Percentiles rank a stretch among this genome's conserved stretches.
Evolutionary conservation across 2,797 vertebrate species (phyloP).

Genomic region (Pseudocheirus occidentalis): DNA sequence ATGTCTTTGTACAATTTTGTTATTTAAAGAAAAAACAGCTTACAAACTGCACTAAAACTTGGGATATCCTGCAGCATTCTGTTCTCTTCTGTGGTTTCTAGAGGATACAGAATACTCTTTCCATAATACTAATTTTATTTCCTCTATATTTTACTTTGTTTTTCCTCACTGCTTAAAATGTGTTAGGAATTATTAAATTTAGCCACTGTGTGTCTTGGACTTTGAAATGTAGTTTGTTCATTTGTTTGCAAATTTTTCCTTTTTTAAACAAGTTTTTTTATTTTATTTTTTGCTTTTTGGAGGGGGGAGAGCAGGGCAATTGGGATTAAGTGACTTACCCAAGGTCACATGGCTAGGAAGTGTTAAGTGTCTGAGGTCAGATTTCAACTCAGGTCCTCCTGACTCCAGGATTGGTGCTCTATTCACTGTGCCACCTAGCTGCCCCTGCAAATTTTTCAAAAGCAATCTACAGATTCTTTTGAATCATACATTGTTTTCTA

Average conservation of each 20-base stretch:
- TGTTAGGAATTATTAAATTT: background rate
- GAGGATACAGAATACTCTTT: background rate
- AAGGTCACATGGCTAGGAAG: too few species aligned
- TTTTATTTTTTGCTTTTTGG: too few species aligned
- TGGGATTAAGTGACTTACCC: too few species aligned
- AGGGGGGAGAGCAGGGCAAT: too few species aligned
- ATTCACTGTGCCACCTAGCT: too few species aligned
- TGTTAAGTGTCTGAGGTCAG: too few species aligned
- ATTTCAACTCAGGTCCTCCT: too few species aligned
- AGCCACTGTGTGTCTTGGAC: background rate
- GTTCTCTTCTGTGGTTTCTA: background rate
- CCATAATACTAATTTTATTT: background rate
- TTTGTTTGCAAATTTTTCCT: background rate
- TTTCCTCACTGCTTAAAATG: background rate
- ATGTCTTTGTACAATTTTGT: background rate
- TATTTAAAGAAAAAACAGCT: background rate
- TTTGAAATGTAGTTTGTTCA: background rate
- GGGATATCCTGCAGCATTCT: background rate
- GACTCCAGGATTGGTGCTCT: too few species aligned
- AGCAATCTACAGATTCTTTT: background rate
- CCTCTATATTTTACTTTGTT: background rate
- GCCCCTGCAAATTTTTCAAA: background rate
- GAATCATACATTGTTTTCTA: background rate
- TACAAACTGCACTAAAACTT: background rate
- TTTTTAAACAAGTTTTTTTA: too few species aligned